These are phyloP conservation scores for Callorhinus ursinus DNA, from an alignment of 2,113 vertebrate species.

Conservation along the genomic window DNA sequence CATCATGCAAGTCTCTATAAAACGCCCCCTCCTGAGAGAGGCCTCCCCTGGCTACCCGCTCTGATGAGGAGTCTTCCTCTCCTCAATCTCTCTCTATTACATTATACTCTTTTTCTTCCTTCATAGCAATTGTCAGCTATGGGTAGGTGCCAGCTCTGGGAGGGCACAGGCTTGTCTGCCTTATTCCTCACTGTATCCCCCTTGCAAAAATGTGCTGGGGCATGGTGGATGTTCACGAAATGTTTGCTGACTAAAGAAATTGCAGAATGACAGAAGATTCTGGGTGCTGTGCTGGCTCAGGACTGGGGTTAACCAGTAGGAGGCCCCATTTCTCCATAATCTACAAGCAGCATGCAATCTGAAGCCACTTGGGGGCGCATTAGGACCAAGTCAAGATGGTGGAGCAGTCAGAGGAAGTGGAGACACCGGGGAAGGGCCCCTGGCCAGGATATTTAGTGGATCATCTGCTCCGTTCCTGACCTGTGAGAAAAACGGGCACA, in stretches of 20 bases:
- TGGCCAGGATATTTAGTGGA: background rate
- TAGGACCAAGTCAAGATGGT: background rate
- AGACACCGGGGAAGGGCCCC: background rate
- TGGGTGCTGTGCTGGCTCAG: background rate
- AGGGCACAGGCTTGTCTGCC: background rate
- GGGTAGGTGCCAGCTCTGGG: background rate
- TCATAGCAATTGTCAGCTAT: background rate
- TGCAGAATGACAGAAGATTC: background rate
- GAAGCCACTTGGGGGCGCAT: slow-evolving; percentile 32
- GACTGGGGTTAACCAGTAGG: background rate
- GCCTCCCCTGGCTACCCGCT: background rate
- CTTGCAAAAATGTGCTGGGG: background rate
- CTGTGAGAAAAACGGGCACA: background rate
- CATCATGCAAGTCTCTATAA: background rate
- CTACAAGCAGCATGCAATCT: background rate
- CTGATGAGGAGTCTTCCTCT: background rate
- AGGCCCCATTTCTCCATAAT: slow-evolving; percentile 26
- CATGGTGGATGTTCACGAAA: background rate
- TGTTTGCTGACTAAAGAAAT: background rate
- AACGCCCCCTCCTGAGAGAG: background rate
- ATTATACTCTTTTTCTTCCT: background rate
- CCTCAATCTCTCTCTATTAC: background rate
- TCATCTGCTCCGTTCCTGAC: background rate
- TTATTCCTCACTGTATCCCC: background rate
- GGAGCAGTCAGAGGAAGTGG: background rate